These are phyloP conservation scores for Glyptemys insculpta DNA, from an alignment of 2,797 vertebrate genomes.

Conservation along the genomic window DNA sequence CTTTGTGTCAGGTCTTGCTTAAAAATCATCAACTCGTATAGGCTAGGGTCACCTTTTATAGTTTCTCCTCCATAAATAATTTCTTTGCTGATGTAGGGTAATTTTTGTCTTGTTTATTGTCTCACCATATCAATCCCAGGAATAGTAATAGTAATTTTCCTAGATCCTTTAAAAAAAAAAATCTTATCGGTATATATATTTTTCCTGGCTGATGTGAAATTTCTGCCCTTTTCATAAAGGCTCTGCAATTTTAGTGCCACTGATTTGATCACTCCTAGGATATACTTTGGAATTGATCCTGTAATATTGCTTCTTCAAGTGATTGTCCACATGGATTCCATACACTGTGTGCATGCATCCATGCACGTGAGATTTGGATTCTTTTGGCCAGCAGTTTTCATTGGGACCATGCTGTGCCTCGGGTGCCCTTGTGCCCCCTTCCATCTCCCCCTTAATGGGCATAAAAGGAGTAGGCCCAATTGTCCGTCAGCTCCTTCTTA, in stretches of 20 bases:
- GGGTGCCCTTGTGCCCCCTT: not conserved
- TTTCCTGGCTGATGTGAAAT: not conserved
- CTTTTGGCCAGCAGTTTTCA: not conserved
- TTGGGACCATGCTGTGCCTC: not conserved
- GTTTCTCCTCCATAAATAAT: not conserved
- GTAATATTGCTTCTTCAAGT: not conserved
- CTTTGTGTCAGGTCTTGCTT: accelerated
- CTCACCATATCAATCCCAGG: not conserved
- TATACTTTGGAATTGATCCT: not conserved
- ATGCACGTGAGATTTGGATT: not conserved
- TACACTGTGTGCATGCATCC: not conserved
- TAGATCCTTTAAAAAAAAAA: not conserved
- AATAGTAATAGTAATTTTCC: not conserved
- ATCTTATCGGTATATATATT: not conserved
- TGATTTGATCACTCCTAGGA: not conserved
- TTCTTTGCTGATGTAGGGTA: not conserved
- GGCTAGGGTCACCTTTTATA: not conserved
- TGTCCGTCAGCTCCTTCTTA: not conserved
- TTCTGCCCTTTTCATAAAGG: not conserved
- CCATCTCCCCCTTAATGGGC: not conserved
- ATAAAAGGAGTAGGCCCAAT: not conserved
- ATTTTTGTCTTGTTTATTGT: not conserved
- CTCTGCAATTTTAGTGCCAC: not conserved
- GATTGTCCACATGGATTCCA: not conserved
- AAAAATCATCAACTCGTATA: accelerated